phyloP scores from a whole-genome alignment of 2,113 vertebrate species.

The Xenopus laevis region DNA sequence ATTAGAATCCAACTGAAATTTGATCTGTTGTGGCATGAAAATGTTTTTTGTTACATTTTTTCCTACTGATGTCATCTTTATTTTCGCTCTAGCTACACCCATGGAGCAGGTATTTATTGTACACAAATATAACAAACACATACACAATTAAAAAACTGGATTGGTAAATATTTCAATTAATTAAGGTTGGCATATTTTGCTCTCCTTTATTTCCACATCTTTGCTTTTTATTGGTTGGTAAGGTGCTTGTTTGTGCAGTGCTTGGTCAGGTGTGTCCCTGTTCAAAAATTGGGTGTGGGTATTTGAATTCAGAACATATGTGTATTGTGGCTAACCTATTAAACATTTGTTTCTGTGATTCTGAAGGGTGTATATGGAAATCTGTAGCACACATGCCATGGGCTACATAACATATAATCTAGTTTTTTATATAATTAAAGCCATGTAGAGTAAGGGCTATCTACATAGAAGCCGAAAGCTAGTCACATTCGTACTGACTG shows the following conservation, averaged over 20 bases:
- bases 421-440: too few relatives aligned
- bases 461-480: too few relatives aligned
- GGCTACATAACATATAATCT: too few relatives aligned
- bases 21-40: slow-evolving; percentile 90
- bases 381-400: too few relatives aligned
- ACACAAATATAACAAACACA: slow-evolving; percentile 68
- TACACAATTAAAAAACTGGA: slow-evolving; percentile 63
- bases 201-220: slow-evolving; percentile 43
- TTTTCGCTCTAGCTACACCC: slow-evolving; percentile 79
- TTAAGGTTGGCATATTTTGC: slow-evolving; percentile 53
- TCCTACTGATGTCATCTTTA: slow-evolving; percentile 77
- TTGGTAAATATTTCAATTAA: slow-evolving; percentile 63
- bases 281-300: slow-evolving; percentile 21
- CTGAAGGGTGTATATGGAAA: too few relatives aligned
- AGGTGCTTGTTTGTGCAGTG: slow-evolving; percentile 22
- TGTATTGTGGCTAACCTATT: slow-evolving; percentile 6
- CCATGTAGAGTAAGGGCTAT: too few relatives aligned
- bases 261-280: slow-evolving; percentile 30
- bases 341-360: too few relatives aligned
- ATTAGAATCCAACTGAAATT: slow-evolving; percentile 56
- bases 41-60: slow-evolving; percentile 96
- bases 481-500: too few relatives aligned
- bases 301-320: slow-evolving; percentile 14
- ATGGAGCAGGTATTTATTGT: slow-evolving; percentile 73
- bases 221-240: slow-evolving; percentile 9